Conservation (phyloP, 2,888 invertebrate species). For the Drosophila histrio region DNA sequence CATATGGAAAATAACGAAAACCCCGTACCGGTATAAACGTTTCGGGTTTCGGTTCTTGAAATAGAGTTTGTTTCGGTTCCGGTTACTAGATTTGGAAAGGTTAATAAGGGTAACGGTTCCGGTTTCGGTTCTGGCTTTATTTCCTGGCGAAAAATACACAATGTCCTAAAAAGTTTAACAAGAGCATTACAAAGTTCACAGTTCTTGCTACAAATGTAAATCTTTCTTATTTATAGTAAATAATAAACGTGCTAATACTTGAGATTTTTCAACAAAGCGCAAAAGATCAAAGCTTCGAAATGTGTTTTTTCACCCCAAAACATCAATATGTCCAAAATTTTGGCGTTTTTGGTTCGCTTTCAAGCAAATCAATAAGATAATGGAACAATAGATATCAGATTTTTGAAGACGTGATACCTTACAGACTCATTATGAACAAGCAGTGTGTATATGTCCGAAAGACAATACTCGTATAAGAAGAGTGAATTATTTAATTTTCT, state of each 20-base stretch:
- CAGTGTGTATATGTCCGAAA: conserved; percentile 29
- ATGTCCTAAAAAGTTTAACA: too few species aligned
- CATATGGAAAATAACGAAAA: too few species aligned
- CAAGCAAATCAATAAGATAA: conserved; percentile 52
- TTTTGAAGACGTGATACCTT: conserved; percentile 43
- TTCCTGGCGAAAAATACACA: too few species aligned
- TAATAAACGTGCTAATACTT: not conserved
- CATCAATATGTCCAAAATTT: conserved; percentile 55
- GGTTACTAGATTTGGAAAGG: too few species aligned
- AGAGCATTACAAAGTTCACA: too few species aligned
- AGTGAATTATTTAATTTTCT: conserved; percentile 39
- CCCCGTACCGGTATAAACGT: too few species aligned
- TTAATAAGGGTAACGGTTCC: too few species aligned
- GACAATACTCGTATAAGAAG: conserved; percentile 18
- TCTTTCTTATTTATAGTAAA: too few species aligned
- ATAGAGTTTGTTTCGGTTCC: too few species aligned
- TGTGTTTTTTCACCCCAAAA: conserved; percentile 49
- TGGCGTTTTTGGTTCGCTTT: conserved; percentile 56
- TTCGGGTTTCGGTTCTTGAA: too few species aligned
- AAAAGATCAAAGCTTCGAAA: conserved; percentile 61
- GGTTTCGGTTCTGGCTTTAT: too few species aligned
- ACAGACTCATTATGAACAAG: conserved; percentile 29
- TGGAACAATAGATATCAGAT: conserved; percentile 46
- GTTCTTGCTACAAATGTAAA: too few species aligned
- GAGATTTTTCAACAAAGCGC: conserved; percentile 1